Conservation (phyloP, 2,113 vertebrate genomes). For the Boleophthalmus pectinirostris region DNA sequence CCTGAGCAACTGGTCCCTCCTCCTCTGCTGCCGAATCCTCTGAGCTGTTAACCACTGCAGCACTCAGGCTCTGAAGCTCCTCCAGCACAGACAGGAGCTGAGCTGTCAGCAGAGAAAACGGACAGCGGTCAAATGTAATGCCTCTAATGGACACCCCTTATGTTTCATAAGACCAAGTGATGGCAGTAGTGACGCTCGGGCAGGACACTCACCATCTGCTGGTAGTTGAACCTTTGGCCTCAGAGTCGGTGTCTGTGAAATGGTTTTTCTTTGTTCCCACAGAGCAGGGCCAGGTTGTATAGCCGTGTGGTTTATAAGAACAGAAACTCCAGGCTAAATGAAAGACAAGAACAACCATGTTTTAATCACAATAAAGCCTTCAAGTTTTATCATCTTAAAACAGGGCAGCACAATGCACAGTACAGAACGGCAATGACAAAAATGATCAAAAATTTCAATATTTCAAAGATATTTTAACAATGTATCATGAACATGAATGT, state of each 20-base stretch:
- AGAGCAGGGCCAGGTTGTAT: constrained; percentile 25
- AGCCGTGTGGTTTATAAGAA: constrained; percentile 38
- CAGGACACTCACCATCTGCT: constrained; percentile 44
- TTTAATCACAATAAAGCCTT: constrained; percentile 7
- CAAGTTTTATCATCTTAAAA: background rate
- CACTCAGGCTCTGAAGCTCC: constrained; percentile 72
- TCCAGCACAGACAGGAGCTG: constrained; percentile 67
- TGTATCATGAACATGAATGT: too few species aligned
- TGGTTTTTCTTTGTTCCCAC: constrained; percentile 19
- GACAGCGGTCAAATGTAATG: constrained; percentile 26
- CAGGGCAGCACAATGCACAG: too few species aligned
- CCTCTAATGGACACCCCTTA: constrained; percentile 1
- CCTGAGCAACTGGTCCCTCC: constrained; percentile 31
- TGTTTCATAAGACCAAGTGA: constrained; percentile 1
- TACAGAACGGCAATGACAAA: too few species aligned
- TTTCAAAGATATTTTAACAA: too few species aligned
- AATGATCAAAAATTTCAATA: too few species aligned
- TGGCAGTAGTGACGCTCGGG: background rate
- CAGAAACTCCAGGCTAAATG: constrained; percentile 60
- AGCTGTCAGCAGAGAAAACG: constrained; percentile 56
- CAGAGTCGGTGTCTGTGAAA: constrained; percentile 29
- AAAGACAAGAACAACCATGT: constrained; percentile 11
- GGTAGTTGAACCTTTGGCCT: constrained; percentile 32
- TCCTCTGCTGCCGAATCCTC: constrained; percentile 70
- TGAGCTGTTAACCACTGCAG: constrained; percentile 72